Evolutionary conservation across 2,797 vertebrate species (phyloP).

Genomic region (Decapterus maruadsi): DNA sequence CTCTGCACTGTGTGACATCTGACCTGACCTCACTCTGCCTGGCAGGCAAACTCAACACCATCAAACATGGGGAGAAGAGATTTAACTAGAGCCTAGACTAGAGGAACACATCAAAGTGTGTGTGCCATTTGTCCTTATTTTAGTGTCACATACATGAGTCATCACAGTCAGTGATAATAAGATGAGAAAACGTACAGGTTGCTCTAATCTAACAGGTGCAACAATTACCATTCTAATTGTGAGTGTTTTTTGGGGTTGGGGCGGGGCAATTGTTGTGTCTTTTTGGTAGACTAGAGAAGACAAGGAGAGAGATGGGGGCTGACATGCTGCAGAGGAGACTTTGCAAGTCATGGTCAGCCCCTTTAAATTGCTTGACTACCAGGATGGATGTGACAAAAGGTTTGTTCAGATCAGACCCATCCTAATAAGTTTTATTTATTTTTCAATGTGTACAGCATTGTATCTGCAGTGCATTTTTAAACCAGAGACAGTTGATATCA

Average conservation of each 20-base stretch:
- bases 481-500: no score
- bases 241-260: background rate
- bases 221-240: background rate
- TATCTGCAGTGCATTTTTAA: background rate
- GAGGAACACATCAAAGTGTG: background rate
- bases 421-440: background rate
- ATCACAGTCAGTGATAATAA: background rate
- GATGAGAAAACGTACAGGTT: background rate
- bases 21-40: background rate
- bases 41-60: background rate
- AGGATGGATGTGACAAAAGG: background rate
- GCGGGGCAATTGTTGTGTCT: background rate
- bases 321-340: background rate
- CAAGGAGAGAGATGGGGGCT: background rate
- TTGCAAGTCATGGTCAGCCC: constrained; percentile 3
- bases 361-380: background rate
- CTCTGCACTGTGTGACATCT: background rate
- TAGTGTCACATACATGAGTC: background rate
- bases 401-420: background rate
- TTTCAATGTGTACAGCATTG: background rate
- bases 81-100: background rate
- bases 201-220: background rate
- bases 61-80: background rate
- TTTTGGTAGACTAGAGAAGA: background rate
- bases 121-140: background rate